Evolutionary conservation across 2,113 vertebrate species (phyloP).

Genomic region (Hyperopisus bebe): DNA sequence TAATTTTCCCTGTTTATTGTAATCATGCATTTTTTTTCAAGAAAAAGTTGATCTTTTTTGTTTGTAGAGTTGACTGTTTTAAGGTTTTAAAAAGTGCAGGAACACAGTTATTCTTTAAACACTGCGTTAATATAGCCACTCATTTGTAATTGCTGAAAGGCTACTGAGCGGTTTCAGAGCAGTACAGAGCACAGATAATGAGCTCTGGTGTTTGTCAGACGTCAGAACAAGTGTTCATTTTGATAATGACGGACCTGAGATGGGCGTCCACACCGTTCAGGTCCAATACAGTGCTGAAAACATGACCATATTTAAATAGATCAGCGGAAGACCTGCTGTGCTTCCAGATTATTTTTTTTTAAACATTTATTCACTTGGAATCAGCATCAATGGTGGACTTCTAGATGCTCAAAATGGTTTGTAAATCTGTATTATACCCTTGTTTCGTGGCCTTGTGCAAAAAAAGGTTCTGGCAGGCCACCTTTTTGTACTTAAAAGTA

Average conservation of each 20-base stretch:
- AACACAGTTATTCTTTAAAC: constrained; percentile 88
- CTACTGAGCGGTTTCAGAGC: constrained; percentile 69
- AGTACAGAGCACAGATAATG: constrained; percentile 56
- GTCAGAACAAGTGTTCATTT: constrained; percentile 36
- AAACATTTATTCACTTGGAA: constrained; percentile 57
- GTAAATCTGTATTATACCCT: constrained; percentile 84
- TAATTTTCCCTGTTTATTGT: constrained; percentile 95
- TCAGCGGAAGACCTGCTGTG: constrained; percentile 18
- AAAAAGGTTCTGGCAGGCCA: constrained; percentile 98
- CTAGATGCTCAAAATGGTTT: constrained; percentile 62
- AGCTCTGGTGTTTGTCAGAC: constrained; percentile 46
- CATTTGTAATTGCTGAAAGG: constrained; percentile 74
- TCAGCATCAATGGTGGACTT: constrained; percentile 58
- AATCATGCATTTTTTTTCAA: constrained; percentile 82
- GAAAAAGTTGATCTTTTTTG: constrained; percentile 99
- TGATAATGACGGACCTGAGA: constrained; percentile 60
- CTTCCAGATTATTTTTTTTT: constrained; percentile 23
- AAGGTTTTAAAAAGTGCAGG: constrained; percentile 82
- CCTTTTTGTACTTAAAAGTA: constrained; percentile 99
- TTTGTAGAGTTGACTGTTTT: constrained; percentile 78
- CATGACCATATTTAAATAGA: constrained; percentile 20
- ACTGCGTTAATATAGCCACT: constrained; percentile 82
- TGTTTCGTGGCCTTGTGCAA: constrained; percentile 85
- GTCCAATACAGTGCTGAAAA: constrained; percentile 1
- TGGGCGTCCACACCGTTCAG: constrained; percentile 41